These are phyloP conservation scores for Candoia aspera DNA, from an alignment of 2,113 vertebrate species.

Conservation along the genomic window DNA sequence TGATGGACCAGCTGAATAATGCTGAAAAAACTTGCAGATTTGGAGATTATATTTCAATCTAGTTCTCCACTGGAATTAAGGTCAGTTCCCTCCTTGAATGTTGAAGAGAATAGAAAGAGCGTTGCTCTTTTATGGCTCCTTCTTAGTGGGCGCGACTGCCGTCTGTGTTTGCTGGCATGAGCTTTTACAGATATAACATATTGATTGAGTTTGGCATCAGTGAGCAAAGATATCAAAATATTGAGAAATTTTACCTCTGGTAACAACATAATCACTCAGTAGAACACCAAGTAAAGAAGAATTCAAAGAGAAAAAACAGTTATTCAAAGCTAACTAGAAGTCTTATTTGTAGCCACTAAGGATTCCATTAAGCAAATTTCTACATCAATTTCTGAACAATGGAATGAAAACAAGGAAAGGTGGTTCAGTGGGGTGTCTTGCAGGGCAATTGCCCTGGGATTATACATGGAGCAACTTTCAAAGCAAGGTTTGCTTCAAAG, in stretches of 20 bases:
- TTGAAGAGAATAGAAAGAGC: background rate
- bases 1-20: background rate
- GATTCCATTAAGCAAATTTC: background rate
- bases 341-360: background rate
- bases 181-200: background rate
- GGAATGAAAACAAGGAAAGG: too few relatives aligned
- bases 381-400: background rate
- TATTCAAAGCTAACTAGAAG: background rate
- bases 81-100: background rate
- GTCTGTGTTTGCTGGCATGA: slow-evolving; percentile 14
- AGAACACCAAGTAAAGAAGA: background rate
- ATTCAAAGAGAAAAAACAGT: background rate
- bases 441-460: background rate
- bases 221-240: slow-evolving; percentile 12
- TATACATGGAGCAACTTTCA: background rate
- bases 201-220: background rate
- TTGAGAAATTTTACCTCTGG: background rate
- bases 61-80: background rate
- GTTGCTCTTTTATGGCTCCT: background rate
- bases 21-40: background rate
- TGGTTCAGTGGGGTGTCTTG: too few relatives aligned
- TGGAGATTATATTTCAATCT: background rate
- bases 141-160: background rate
- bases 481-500: background rate
- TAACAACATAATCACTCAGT: background rate